Evolutionary conservation across 2,888 invertebrate species (phyloP).

Genomic region (Rotaria magnacalcarata): DNA sequence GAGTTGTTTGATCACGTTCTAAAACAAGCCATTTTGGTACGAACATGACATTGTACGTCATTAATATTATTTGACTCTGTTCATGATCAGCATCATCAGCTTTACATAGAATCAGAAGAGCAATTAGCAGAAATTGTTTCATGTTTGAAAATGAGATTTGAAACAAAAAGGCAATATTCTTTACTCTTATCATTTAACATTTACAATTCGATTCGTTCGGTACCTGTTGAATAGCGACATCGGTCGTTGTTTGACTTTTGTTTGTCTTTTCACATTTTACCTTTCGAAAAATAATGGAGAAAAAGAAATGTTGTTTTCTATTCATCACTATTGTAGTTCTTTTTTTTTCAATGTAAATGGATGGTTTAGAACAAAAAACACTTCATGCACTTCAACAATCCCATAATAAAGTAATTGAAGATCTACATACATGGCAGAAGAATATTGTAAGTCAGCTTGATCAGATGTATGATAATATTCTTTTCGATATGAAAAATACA

Average conservation of each 20-base stretch:
- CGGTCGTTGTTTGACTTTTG: background rate
- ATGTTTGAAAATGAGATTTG: background rate
- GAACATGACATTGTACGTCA: slow-evolving; percentile 15
- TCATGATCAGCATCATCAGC: background rate
- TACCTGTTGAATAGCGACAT: background rate
- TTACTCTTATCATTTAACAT: slow-evolving; percentile 3
- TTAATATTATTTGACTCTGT: background rate
- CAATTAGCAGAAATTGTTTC: background rate
- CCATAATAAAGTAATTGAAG: background rate
- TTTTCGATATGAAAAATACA: background rate
- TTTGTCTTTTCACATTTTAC: background rate
- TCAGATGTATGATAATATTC: background rate
- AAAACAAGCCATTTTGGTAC: background rate
- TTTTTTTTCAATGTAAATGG: background rate
- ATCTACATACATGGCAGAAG: background rate
- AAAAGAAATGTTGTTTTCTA: background rate
- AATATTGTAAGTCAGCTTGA: background rate
- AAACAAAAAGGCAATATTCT: background rate
- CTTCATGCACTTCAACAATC: background rate
- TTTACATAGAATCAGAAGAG: background rate
- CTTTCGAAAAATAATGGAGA: background rate
- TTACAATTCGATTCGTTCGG: background rate
- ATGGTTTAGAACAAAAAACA: background rate
- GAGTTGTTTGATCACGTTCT: slow-evolving; percentile 20
- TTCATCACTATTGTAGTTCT: too few species aligned